A percentile compares a stretch with the other conserved stretches of the same genome.
Conservation (phyloP, 2,888 invertebrate genomes). For the Erebia epiphron region DNA sequence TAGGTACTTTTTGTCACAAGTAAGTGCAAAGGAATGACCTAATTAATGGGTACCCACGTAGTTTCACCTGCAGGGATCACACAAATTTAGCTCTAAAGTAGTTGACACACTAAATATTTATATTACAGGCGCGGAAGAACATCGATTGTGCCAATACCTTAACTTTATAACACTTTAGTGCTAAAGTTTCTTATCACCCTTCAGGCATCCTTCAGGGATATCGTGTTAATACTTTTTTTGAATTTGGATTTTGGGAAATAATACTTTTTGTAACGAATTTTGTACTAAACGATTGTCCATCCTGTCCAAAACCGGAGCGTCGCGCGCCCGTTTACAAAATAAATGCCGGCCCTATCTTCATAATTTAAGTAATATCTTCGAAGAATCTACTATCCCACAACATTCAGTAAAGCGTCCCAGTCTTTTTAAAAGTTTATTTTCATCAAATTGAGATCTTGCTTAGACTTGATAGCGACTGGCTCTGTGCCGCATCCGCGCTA, state of each 20-base stretch:
- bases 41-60: slow-evolving; percentile 36
- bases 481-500: slow-evolving; percentile 40
- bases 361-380: slow-evolving; percentile 81
- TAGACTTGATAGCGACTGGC: slow-evolving; percentile 77
- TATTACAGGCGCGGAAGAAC: slow-evolving; percentile 71
- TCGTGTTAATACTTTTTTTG: slow-evolving; percentile 73
- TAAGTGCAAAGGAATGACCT: slow-evolving; percentile 40
- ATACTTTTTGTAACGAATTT: slow-evolving; percentile 77
- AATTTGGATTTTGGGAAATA: slow-evolving; percentile 78
- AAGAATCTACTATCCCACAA: slow-evolving; percentile 82
- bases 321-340: slow-evolving; percentile 58
- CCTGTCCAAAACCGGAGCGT: slow-evolving; percentile 62
- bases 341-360: slow-evolving; percentile 80
- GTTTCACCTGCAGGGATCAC: slow-evolving; percentile 32
- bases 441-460: slow-evolving; percentile 83
- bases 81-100: slow-evolving; percentile 47
- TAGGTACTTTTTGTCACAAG: slow-evolving; percentile 27
- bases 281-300: slow-evolving; percentile 75
- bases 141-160: slow-evolving; percentile 62
- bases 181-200: slow-evolving; percentile 45
- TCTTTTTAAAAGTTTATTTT: slow-evolving; percentile 82
- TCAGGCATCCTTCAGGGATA: slow-evolving; percentile 64
- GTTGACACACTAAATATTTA: slow-evolving; percentile 57
- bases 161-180: slow-evolving; percentile 26
- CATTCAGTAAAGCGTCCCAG: slow-evolving; percentile 83